These are phyloP conservation scores for Sinhomidia bicolor DNA, from an alignment of 2,888 invertebrate species.

Conservation along the genomic window DNA sequence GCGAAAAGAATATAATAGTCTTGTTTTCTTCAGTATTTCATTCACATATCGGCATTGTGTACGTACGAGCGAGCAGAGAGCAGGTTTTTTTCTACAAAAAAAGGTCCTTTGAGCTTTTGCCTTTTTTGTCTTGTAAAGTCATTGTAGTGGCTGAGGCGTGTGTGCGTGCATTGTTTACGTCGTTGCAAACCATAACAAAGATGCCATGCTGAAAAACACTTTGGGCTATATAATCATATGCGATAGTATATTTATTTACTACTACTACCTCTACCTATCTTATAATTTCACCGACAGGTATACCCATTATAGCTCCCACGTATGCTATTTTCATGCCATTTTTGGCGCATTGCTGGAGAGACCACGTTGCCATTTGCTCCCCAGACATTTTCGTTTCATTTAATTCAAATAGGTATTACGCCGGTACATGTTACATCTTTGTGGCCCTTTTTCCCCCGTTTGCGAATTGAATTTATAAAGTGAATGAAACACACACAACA, in stretches of 20 bases:
- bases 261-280: neutral
- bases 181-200: constrained; percentile 60
- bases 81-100: constrained; percentile 25
- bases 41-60: neutral
- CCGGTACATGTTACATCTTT: neutral
- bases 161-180: constrained; percentile 67
- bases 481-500: too few species aligned
- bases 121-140: constrained; percentile 66
- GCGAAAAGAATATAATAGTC: neutral
- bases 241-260: neutral
- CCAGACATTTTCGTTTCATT: neutral
- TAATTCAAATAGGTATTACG: neutral
- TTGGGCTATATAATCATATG: neutral
- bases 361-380: neutral
- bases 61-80: neutral
- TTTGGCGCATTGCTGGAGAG: neutral
- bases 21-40: neutral
- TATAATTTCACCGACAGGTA: neutral
- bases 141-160: constrained; percentile 19
- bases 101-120: constrained; percentile 55
- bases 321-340: neutral
- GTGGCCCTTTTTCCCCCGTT: neutral
- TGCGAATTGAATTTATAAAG: too few species aligned
- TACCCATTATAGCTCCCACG: neutral
- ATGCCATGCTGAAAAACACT: constrained; percentile 14